phyloP scores from a whole-genome alignment of 2,888 invertebrate genomes.

The Noctua janthina region DNA sequence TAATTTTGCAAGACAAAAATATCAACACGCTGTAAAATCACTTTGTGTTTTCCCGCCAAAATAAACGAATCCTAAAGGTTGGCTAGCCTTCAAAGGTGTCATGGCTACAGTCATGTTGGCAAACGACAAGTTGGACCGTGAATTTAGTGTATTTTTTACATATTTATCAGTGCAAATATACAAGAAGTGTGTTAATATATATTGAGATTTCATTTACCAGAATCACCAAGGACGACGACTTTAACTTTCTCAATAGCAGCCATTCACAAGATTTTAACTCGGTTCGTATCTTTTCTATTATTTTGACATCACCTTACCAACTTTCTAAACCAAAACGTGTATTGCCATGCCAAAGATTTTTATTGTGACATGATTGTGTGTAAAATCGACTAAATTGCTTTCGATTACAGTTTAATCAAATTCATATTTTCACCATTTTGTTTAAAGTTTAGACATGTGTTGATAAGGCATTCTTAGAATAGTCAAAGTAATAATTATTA shows the following conservation, averaged over 20 bases:
- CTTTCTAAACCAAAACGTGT: conserved; percentile 41
- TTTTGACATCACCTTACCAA: conserved; percentile 76
- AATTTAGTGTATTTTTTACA: conserved; percentile 63
- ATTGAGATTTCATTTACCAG: conserved; percentile 90
- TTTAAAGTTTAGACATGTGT: background rate
- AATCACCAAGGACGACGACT: conserved; percentile 97
- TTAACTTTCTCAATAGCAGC: conserved; percentile 97
- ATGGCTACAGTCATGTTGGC: conserved; percentile 83
- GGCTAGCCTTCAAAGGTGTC: conserved; percentile 80
- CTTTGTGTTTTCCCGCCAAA: conserved; percentile 70
- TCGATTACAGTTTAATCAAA: background rate
- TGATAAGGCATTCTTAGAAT: background rate
- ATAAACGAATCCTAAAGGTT: conserved; percentile 69
- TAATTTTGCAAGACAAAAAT: background rate
- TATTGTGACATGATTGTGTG: background rate
- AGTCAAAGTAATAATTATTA: background rate
- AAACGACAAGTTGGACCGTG: conserved; percentile 73
- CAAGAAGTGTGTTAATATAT: conserved; percentile 69
- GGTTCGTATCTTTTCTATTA: conserved; percentile 79
- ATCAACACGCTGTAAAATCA: background rate
- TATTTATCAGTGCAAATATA: conserved; percentile 51
- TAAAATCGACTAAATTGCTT: conserved; percentile 49
- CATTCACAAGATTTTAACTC: conserved; percentile 88
- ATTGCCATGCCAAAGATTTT: conserved; percentile 41
- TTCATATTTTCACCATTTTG: background rate